phyloP scores from a whole-genome alignment of 2,797 vertebrate genomes.

The Acanthornis magna region DNA sequence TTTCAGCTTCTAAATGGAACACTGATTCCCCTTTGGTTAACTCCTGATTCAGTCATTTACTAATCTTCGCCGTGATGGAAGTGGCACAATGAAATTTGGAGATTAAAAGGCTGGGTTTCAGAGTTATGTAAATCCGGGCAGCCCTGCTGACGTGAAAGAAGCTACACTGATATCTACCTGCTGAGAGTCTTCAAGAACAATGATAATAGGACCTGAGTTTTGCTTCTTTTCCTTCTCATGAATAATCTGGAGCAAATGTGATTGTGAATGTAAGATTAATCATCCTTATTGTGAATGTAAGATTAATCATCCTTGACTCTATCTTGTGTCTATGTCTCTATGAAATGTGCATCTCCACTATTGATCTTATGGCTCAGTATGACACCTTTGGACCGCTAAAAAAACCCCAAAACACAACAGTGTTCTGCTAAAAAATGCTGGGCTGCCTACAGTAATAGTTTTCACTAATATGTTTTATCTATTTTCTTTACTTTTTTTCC shows the following conservation, averaged over 20 bases:
- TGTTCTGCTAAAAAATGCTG: not conserved
- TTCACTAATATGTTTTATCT: not conserved
- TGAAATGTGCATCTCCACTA: not conserved
- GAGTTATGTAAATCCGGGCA: not conserved
- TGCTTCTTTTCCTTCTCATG: not conserved
- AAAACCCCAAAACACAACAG: not conserved
- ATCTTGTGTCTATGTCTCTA: not conserved
- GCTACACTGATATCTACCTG: not conserved
- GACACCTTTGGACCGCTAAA: not conserved
- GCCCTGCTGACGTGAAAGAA: not conserved
- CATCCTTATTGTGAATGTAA: not conserved
- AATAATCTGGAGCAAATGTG: not conserved
- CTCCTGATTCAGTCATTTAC: not conserved
- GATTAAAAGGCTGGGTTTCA: conserved; percentile 3
- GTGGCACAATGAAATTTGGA: not conserved
- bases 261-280: not conserved
- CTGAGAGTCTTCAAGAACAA: not conserved
- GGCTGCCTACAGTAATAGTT: not conserved
- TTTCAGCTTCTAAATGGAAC: not conserved
- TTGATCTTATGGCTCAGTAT: not conserved
- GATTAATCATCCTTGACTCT: not conserved
- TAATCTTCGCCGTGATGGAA: not conserved
- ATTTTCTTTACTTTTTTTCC: not conserved
- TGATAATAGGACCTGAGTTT: not conserved
- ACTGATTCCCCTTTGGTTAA: not conserved